Percentiles rank a stretch among this genome's conserved stretches.
phyloP scores from a whole-genome alignment of 2,797 vertebrate genomes.

The Gallinago nigripennis region DNA sequence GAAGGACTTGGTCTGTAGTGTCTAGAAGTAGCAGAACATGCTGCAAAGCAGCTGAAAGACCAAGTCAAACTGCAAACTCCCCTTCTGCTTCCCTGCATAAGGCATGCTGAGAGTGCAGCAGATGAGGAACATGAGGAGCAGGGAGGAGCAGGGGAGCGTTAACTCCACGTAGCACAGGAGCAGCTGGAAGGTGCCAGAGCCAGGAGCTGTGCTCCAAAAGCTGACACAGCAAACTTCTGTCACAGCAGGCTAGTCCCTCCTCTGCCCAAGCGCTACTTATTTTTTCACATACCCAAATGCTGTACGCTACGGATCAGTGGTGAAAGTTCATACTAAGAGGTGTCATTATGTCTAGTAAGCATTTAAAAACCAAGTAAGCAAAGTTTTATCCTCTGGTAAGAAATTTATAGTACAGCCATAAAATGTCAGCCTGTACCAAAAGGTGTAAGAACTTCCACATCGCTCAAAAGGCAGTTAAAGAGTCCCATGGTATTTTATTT shows the following conservation, averaged over 20 bases:
- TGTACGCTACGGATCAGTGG: not conserved
- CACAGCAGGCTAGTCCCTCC: not conserved
- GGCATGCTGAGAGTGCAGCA: not conserved
- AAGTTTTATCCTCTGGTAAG: not conserved
- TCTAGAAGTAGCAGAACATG: not conserved
- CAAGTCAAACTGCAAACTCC: not conserved
- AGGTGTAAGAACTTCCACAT: not conserved
- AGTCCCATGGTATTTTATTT: not conserved
- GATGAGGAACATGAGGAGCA: not conserved
- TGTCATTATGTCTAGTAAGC: not conserved
- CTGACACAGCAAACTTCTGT: not conserved
- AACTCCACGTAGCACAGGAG: not conserved
- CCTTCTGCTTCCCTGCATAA: not conserved
- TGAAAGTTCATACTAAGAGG: not conserved
- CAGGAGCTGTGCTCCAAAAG: not conserved
- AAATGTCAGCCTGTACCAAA: not conserved
- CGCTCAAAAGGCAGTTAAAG: not conserved
- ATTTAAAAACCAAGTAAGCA: not conserved
- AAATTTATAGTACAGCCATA: not conserved
- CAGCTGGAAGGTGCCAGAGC: not conserved
- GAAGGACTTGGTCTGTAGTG: not conserved
- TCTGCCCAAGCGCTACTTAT: not conserved
- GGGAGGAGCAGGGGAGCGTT: not conserved
- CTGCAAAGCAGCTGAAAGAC: not conserved
- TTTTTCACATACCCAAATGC: not conserved